A percentile compares a stretch with the other conserved stretches of the same genome.
phyloP scores from a whole-genome alignment of 1,140 invertebrate species.

The Drosophila melanica region DNA sequence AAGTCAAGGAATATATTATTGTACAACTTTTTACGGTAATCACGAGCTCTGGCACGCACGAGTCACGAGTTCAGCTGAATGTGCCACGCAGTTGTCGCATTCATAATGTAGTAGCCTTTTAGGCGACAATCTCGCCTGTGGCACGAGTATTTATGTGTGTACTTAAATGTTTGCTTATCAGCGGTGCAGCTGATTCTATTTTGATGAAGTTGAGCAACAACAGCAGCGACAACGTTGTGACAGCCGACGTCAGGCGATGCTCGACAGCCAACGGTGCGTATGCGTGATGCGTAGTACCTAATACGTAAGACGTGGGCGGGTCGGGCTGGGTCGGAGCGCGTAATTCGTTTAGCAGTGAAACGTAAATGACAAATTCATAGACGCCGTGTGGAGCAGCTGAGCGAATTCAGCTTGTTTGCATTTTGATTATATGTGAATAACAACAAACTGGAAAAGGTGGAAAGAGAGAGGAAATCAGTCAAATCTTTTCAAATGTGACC shows the following conservation, averaged over 20 bases:
- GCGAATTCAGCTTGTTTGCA: conserved; percentile 71
- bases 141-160: conserved; percentile 11
- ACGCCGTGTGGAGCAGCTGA: conserved; percentile 36
- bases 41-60: not conserved
- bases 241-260: conserved; percentile 9
- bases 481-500: conserved; percentile 26
- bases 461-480: conserved; percentile 10
- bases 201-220: conserved; percentile 63
- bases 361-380: conserved; percentile 79
- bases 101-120: conserved; percentile 62
- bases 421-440: conserved; percentile 66
- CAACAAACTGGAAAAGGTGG: conserved; percentile 5
- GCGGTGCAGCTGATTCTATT: conserved; percentile 69
- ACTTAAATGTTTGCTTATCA: conserved; percentile 68
- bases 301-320: not conserved
- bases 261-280: conserved; percentile 59
- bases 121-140: conserved; percentile 41
- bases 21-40: not conserved
- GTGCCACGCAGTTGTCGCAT: conserved; percentile 22
- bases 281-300: conserved; percentile 48
- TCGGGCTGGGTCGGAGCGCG: not conserved
- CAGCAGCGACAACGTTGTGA: conserved; percentile 33
- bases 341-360: conserved; percentile 50
- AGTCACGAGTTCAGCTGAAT: conserved; percentile 16
- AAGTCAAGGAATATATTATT: too few relatives aligned